phyloP scores from a whole-genome alignment of 1,140 invertebrate species.

The Lepidurus arcticus region DNA sequence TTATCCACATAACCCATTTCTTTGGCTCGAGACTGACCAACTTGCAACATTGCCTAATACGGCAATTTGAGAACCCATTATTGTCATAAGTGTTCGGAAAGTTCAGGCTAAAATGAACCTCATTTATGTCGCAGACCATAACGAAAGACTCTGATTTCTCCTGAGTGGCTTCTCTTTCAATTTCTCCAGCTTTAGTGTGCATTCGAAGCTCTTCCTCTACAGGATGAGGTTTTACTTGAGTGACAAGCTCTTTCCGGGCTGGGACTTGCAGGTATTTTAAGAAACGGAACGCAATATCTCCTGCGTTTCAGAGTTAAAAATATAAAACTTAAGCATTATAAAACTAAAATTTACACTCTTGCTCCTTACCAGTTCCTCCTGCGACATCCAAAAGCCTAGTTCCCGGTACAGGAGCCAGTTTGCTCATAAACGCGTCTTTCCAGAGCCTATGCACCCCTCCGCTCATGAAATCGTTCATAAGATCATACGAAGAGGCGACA shows the following conservation, averaged over 20 bases:
- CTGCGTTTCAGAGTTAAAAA: constrained; percentile 42
- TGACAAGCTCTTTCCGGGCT: background rate
- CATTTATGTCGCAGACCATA: constrained; percentile 23
- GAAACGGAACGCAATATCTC: constrained; percentile 83
- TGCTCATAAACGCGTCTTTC: constrained; percentile 90
- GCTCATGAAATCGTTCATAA: constrained; percentile 99
- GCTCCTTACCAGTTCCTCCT: constrained; percentile 72
- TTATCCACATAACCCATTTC: constrained; percentile 44
- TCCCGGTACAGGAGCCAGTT: constrained; percentile 64
- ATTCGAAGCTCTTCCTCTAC: background rate
- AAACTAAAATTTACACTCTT: background rate
- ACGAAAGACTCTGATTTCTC: background rate
- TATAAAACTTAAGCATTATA: constrained; percentile 30
- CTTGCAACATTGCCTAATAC: constrained; percentile 79
- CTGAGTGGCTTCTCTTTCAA: constrained; percentile 50
- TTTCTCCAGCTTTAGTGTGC: background rate
- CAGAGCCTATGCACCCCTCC: constrained; percentile 89
- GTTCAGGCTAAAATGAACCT: background rate
- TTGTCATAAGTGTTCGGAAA: constrained; percentile 46
- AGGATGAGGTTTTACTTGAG: constrained; percentile 6
- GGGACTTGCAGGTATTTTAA: constrained; percentile 59
- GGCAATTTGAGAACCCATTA: constrained; percentile 90
- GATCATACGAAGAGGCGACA: constrained; percentile 89
- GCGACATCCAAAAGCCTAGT: constrained; percentile 88
- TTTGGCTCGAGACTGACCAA: constrained; percentile 70